Conservation (phyloP, 2,113 vertebrate genomes). For the Lasiurus cinereus region DNA sequence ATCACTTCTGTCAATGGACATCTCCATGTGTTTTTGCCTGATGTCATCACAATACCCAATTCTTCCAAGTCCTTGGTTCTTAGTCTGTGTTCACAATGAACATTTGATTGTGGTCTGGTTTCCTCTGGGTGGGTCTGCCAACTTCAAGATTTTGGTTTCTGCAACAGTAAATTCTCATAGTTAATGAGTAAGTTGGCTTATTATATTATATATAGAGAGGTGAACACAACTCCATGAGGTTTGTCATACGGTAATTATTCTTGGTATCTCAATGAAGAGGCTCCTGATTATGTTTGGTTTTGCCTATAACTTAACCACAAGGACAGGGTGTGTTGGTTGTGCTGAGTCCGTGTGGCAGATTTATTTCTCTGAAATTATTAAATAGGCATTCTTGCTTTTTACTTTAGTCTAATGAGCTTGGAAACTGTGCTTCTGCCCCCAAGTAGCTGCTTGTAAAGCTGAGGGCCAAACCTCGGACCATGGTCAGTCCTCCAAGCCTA, state of each 20-base stretch:
- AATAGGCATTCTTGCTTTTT: constrained; percentile 42
- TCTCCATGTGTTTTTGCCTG: neutral
- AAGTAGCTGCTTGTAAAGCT: constrained; percentile 53
- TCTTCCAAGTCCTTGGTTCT: neutral
- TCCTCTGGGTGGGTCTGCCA: neutral
- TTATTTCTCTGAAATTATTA: constrained; percentile 54
- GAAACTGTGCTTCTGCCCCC: constrained; percentile 46
- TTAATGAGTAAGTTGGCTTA: neutral
- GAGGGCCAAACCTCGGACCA: neutral
- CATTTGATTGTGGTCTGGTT: neutral
- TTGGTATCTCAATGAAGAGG: neutral
- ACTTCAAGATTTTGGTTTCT: neutral
- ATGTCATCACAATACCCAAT: neutral
- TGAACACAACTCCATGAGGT: fast-evolving
- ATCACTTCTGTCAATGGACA: fast-evolving
- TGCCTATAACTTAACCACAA: neutral
- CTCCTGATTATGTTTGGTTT: neutral
- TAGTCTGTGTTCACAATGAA: neutral
- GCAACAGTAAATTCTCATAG: neutral
- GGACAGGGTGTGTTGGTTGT: neutral
- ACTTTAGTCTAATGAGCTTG: constrained; percentile 58
- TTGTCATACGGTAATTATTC: neutral
- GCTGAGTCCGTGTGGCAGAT: neutral
- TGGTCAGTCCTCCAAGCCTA: neutral
- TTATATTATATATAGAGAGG: neutral